Base-by-base conservation (phyloP, 2,113 vertebrate genomes). In the Gobio gobio region DNA sequence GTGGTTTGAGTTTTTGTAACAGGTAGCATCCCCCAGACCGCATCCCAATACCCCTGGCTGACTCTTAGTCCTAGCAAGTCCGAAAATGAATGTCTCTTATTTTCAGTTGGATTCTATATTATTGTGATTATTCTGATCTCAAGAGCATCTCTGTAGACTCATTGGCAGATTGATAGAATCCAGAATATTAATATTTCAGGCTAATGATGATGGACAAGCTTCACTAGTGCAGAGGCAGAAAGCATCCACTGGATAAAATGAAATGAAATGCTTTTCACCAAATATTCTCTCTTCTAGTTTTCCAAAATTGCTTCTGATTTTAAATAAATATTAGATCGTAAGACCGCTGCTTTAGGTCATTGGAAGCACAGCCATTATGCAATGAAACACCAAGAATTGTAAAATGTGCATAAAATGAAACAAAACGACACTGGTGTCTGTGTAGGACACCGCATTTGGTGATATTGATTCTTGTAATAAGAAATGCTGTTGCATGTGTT, bases 121-220 rank as follows among this genome's bases (percentile, higher is more conserved):
- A 73, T 85, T 86, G 63, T 26, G 73, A 78, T 86, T 81, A 78
- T 86, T 81, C 80, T 47, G 82, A 90, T 40, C 63, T 87, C 77
- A 58, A 90, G 85, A 87, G 77, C 80, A 86, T 87, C 83, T 82
- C 85, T 84, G 64, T n/a, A 61, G 85, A 73, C 59, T 59, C 64
- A 83, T 36, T 49, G 70, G 33, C 83, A 61, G 79, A 88, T 74
- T 87, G 85, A 86, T 90, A 74, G 83, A 64, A 81, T 83, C 81
- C 84, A 45, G 77, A 84, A 84, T 84, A 64, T 82, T 87, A 84
- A 87, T 79, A 84, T 70, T 84, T 84, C 78, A 84, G 59, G 51
- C 72, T 88, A 83, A 84, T 82, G 87, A 82, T 79, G n/a, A 49
- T 24, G 82, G 82, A 82, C 85, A 84, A 82, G 83, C 87, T 83